Conservation (phyloP, 1,140 invertebrate genomes). For the Papilio polytes region DNA sequence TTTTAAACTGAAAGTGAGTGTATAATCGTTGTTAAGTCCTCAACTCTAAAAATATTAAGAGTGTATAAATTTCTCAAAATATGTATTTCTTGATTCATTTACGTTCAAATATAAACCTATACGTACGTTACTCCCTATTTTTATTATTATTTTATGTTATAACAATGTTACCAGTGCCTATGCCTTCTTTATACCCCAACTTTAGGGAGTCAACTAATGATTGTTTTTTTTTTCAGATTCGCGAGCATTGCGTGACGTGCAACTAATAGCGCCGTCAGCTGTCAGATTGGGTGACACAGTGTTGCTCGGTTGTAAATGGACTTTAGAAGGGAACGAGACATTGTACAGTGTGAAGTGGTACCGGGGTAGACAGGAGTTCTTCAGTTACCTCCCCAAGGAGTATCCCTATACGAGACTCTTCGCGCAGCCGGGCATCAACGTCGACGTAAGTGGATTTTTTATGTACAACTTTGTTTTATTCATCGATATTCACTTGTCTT, state of each 20-base stretch:
- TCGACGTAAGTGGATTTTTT: constrained; percentile 80
- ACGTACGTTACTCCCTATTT: too few relatives aligned
- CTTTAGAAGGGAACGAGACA: constrained; percentile 86
- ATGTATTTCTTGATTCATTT: too few relatives aligned
- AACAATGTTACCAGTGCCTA: too few relatives aligned
- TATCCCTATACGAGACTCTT: constrained; percentile 86
- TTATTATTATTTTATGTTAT: too few relatives aligned
- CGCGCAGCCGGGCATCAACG: constrained; percentile 84
- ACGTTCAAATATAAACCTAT: too few relatives aligned
- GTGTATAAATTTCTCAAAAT: too few relatives aligned
- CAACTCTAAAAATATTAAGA: too few relatives aligned
- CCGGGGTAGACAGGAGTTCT: constrained; percentile 89
- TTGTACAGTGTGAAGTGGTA: constrained; percentile 95
- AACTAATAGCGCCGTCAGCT: constrained; percentile 85
- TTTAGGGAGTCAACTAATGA: neutral
- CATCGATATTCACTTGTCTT: neutral
- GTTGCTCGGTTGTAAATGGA: constrained; percentile 89
- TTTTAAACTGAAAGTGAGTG: too few relatives aligned
- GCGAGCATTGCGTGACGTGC: constrained; percentile 72
- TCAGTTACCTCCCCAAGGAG: constrained; percentile 87
- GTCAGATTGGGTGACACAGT: constrained; percentile 88
- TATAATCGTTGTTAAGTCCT: too few relatives aligned
- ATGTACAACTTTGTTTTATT: neutral
- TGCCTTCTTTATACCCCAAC: too few relatives aligned
- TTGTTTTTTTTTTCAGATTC: constrained; percentile 68